Evolutionary conservation across 2,113 vertebrate genomes (phyloP).

Genomic region (Bubo scandiacus): DNA sequence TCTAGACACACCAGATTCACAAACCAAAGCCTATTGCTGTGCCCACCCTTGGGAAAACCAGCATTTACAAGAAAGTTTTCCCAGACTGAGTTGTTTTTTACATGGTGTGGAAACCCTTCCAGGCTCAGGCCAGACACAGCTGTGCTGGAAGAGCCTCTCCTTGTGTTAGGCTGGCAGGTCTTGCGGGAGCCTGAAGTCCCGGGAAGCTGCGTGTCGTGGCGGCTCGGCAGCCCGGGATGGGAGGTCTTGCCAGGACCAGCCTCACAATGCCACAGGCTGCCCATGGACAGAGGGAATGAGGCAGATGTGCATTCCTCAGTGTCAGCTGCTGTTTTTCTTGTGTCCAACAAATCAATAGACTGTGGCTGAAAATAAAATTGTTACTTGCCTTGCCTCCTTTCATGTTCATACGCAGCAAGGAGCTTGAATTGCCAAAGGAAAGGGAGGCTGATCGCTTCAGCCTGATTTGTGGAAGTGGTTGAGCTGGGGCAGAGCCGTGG

Average conservation of each 20-base stretch:
- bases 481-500: neutral
- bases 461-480: accelerated
- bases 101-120: neutral
- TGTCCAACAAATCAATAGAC: neutral
- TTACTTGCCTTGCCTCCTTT: neutral
- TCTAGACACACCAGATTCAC: neutral
- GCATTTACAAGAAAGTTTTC: neutral
- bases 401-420: neutral
- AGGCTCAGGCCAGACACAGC: neutral
- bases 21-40: neutral
- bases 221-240: neutral
- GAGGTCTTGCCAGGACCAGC: neutral
- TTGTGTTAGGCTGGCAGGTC: neutral
- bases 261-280: neutral
- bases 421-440: neutral
- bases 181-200: neutral
- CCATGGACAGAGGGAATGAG: accelerated
- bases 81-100: neutral
- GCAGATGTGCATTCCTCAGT: neutral
- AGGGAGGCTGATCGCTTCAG: neutral
- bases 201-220: accelerated
- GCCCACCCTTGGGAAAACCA: neutral
- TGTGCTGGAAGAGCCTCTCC: neutral
- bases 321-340: neutral
- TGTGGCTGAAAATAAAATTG: neutral